Percentiles rank a stretch among this genome's conserved stretches.
Conservation (phyloP, 2,888 invertebrate species). For the Agonopterix heracliana region DNA sequence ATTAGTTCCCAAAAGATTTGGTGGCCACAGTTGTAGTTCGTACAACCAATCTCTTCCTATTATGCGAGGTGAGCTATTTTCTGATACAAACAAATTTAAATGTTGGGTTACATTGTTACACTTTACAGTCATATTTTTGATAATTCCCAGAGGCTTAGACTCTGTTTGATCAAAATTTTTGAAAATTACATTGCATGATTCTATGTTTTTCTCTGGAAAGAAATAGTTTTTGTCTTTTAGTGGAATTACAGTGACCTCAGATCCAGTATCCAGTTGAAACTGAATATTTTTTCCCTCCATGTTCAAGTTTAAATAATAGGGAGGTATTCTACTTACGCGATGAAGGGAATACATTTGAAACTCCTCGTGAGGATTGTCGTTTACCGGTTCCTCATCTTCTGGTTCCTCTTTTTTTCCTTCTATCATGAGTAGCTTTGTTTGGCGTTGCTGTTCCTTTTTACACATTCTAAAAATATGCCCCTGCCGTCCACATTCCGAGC, state of each 20-base stretch:
- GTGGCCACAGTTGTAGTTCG: neutral
- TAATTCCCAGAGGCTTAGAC: constrained; percentile 2
- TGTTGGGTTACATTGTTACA: neutral
- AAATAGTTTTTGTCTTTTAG: constrained; percentile 1
- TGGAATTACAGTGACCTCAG: neutral
- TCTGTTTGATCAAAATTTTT: constrained; percentile 10
- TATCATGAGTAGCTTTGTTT: neutral
- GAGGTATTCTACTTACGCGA: neutral
- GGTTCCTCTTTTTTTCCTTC: neutral
- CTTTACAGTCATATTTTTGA: neutral
- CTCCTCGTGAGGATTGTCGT: neutral
- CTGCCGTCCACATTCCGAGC: constrained; percentile 9
- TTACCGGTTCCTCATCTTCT: neutral
- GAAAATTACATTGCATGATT: neutral
- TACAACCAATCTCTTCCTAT: neutral
- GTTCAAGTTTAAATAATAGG: neutral
- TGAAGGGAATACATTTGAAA: neutral
- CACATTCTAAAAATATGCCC: constrained; percentile 6
- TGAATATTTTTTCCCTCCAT: neutral
- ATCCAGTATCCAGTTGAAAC: neutral
- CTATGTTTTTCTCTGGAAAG: neutral
- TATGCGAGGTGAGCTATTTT: neutral
- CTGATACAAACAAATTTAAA: neutral
- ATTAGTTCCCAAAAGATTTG: no score
- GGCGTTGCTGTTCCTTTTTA: neutral